A percentile compares a stretch with the other conserved stretches of the same genome.
phyloP scores from a whole-genome alignment of 1,140 invertebrate genomes.

The Conus betulinus region DNA sequence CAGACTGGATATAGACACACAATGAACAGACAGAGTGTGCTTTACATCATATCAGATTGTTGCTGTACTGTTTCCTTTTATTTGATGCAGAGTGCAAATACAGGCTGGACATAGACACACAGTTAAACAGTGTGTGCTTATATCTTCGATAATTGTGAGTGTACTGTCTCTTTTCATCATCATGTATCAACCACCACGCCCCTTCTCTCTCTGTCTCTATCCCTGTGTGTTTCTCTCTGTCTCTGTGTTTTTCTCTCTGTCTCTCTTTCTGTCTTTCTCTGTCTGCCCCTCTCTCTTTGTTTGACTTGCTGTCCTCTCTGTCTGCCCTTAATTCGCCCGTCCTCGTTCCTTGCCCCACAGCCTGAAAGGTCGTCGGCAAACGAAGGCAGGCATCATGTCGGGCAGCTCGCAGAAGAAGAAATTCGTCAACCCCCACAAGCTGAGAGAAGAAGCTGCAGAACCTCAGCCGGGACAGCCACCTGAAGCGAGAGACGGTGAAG shows the following conservation, averaged over 20 bases:
- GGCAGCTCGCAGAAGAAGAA: neutral
- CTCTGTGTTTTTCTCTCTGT: slow-evolving; percentile 9
- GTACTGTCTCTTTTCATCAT: no score
- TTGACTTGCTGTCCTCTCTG: neutral
- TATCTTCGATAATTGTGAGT: no score
- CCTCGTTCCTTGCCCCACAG: no score
- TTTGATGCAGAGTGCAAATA: no score
- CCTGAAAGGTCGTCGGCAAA: neutral
- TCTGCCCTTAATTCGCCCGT: neutral
- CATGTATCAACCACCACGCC: no score
- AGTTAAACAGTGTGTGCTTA: no score
- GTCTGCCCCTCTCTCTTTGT: neutral
- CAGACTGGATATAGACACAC: no score
- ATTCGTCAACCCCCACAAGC: slow-evolving; percentile 30
- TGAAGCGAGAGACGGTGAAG: slow-evolving; percentile 17
- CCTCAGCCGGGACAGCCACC: slow-evolving; percentile 4
- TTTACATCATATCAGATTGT: no score
- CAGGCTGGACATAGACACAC: no score
- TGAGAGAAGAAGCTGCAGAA: slow-evolving; percentile 10
- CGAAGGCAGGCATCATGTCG: neutral
- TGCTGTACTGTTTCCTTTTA: no score
- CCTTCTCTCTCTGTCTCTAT: no score
- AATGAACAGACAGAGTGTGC: no score
- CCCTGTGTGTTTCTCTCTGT: neutral
- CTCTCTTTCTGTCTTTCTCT: slow-evolving; percentile 19